These are phyloP conservation scores for Argyrosomus japonicus DNA, from an alignment of 2,113 vertebrate species.

Conservation along the genomic window DNA sequence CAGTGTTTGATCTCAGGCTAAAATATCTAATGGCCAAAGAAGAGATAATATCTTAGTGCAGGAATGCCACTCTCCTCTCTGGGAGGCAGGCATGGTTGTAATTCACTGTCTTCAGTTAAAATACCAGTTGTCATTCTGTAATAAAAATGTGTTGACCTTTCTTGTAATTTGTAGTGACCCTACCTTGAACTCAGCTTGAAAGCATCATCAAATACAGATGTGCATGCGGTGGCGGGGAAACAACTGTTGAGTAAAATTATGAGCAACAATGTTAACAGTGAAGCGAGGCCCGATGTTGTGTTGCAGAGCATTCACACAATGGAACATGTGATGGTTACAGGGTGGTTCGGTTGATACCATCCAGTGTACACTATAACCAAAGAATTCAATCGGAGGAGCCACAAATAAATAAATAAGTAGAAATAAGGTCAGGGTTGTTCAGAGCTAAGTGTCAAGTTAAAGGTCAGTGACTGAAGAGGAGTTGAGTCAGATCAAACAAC, in stretches of 20 bases:
- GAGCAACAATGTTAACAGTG: background rate
- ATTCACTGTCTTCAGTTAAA: constrained; percentile 57
- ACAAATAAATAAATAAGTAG: constrained; percentile 25
- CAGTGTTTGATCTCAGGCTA: constrained; percentile 6
- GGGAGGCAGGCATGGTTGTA: constrained; percentile 20
- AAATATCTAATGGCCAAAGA: constrained; percentile 34
- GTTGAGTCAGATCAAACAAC: constrained; percentile 34
- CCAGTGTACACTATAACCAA: background rate
- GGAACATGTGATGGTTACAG: background rate
- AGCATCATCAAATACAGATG: constrained; percentile 69
- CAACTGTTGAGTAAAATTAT: constrained; percentile 30
- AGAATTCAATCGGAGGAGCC: background rate
- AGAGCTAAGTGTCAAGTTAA: constrained; percentile 41
- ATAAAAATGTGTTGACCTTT: constrained; percentile 57
- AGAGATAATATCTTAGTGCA: constrained; percentile 27
- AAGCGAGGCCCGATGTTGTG: background rate
- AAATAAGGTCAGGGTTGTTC: constrained; percentile 33
- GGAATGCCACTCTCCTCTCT: constrained; percentile 25
- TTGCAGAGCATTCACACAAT: background rate
- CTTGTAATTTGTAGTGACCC: constrained; percentile 67
- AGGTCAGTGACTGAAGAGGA: constrained; percentile 34
- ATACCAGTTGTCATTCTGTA: constrained; percentile 57
- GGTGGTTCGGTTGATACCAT: background rate
- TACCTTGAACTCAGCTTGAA: constrained; percentile 65
- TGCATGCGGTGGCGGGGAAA: constrained; percentile 30